Conservation (phyloP, 2,888 invertebrate species). For the Apamea anceps region DNA sequence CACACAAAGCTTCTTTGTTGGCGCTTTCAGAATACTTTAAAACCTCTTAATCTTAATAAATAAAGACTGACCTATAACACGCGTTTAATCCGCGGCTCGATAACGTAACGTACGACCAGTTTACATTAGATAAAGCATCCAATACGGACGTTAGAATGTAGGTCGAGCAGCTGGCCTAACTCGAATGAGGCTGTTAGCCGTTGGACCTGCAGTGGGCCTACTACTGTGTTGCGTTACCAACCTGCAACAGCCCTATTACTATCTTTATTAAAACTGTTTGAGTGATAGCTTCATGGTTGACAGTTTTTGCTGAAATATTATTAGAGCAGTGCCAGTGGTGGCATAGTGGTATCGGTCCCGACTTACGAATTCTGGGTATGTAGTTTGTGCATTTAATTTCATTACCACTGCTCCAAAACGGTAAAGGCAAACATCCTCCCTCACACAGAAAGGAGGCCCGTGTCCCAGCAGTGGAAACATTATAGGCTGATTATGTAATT, state of each 20-base stretch:
- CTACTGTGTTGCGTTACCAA: constrained; percentile 49
- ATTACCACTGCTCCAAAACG: neutral
- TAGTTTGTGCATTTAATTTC: neutral
- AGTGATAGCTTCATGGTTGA: constrained; percentile 20
- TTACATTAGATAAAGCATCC: constrained; percentile 63
- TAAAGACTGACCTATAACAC: constrained; percentile 49
- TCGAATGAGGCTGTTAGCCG: constrained; percentile 42
- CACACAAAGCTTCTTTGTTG: neutral
- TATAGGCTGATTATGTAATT: neutral
- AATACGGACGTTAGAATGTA: constrained; percentile 66
- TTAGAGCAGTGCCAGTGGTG: neutral
- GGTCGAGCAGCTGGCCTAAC: constrained; percentile 63
- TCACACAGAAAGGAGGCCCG: neutral
- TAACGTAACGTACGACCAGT: constrained; percentile 60
- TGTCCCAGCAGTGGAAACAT: neutral
- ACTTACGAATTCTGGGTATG: neutral
- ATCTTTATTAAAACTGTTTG: constrained; percentile 41
- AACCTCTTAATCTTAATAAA: constrained; percentile 22
- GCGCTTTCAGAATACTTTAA: constrained; percentile 4
- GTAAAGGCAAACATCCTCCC: neutral
- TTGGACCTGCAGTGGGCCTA: constrained; percentile 43
- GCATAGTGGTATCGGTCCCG: neutral
- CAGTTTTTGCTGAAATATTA: neutral
- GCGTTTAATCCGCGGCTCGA: constrained; percentile 50
- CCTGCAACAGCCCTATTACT: constrained; percentile 49